A percentile compares a stretch with the other conserved stretches of the same genome.
phyloP scores from a whole-genome alignment of 2,888 invertebrate species.

The Cotesia congregata region DNA sequence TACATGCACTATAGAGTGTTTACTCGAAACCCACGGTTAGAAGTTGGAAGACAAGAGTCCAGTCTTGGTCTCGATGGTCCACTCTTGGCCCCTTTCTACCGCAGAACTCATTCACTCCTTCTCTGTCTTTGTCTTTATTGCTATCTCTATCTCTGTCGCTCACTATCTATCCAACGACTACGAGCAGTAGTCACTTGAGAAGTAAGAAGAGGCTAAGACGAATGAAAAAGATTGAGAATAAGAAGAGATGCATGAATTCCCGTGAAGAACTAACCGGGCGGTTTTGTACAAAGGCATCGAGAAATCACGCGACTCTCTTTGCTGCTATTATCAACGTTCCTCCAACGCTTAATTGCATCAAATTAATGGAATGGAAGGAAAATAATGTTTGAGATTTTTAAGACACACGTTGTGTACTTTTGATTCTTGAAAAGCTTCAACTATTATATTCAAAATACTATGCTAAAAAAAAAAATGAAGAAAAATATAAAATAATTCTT shows the following conservation, averaged over 20 bases:
- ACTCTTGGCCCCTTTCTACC: constrained; percentile 6
- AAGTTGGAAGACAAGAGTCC: constrained; percentile 16
- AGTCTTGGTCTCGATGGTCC: constrained; percentile 37
- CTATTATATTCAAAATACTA: neutral
- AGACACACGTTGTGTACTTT: neutral
- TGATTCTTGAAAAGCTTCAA: neutral
- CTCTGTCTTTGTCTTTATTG: neutral
- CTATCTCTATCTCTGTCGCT: neutral
- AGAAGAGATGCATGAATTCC: constrained; percentile 18
- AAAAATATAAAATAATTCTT: too few species aligned
- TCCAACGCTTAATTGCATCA: constrained; percentile 34
- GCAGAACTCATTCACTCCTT: constrained; percentile 1
- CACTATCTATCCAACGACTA: neutral
- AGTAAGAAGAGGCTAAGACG: neutral
- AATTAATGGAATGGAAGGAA: neutral
- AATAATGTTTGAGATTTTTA: constrained; percentile 1
- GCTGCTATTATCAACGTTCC: constrained; percentile 36
- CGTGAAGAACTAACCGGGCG: constrained; percentile 20
- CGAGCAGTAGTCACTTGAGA: neutral
- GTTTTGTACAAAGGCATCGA: constrained; percentile 30
- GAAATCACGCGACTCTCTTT: constrained; percentile 33
- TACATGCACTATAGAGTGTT: constrained; percentile 18
- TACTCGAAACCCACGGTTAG: neutral
- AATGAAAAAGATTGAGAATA: constrained; percentile 7
- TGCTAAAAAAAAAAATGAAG: neutral